Evolutionary conservation across 2,797 vertebrate genomes (phyloP).

Genomic region (Pangasius sanitwongsei): DNA sequence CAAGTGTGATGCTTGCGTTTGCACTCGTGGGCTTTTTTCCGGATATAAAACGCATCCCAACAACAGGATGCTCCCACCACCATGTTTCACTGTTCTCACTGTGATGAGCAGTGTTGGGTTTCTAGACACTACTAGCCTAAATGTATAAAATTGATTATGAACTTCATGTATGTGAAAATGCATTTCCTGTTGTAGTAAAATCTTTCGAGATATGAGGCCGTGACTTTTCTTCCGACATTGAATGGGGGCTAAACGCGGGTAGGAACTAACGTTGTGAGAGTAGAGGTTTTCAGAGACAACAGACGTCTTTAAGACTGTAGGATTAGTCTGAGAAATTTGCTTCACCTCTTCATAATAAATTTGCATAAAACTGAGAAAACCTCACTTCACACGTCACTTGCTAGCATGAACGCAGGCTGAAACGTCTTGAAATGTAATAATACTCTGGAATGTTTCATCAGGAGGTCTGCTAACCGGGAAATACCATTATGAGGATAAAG

Average conservation of each 20-base stretch:
- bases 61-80: background rate
- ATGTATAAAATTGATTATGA: background rate
- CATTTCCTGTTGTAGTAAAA: background rate
- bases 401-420: background rate
- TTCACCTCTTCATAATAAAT: background rate
- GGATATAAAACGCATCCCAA: background rate
- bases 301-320: background rate
- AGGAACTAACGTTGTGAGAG: background rate
- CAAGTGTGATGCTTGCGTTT: background rate
- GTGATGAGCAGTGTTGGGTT: background rate
- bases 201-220: background rate
- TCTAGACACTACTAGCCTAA: background rate
- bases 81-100: background rate
- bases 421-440: background rate
- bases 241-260: background rate
- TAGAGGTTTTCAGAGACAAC: background rate
- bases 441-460: constrained; percentile 56
- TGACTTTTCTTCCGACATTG: background rate
- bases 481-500: constrained; percentile 88
- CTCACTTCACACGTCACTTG: background rate
- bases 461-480: constrained; percentile 93
- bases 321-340: background rate
- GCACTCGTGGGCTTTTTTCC: background rate
- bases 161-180: background rate
- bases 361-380: too few species aligned